Evolutionary conservation across 2,113 vertebrate genomes (phyloP), one percentile per base, ranked within the genome.

Genomic region (Pteruthius melanotis): DNA sequence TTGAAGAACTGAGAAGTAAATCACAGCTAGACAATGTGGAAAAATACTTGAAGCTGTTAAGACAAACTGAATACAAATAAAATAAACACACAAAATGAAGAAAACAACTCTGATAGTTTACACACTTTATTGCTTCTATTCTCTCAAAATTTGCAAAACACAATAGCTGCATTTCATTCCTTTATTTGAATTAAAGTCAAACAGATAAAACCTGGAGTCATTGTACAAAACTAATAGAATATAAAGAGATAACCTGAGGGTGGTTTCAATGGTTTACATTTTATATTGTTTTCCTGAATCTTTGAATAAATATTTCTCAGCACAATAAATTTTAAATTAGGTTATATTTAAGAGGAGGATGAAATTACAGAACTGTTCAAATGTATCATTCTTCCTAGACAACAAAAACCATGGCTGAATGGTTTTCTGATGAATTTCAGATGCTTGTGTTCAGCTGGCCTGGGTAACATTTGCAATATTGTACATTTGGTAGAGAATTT

Each of bases 281-380:
- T 26, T 64, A 20, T 89, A 85, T 68, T 56, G 20, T 95, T 90
- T 94, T 77, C 30, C 54, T 83, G 39, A 89, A 79, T 61, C 60
- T 82, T 87, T 87, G 65, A 93, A 83, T 93, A 95, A 92, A 71
- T 86, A 92, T 90, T 95, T 74, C 16, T 90, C 20, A 54, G 27
- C 56, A 88, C 24, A 90, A 87, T 86, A 91, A 53, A 69, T 92
- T 93, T 88, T 83, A 83, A 80, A 81, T 88, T 71, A 86, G 15
- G 13, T 54, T 94, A 61, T 65, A 91, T 83, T 70, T 52, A 91
- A 74, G 39, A 93, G 20, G 10, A 14, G 63, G 54, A 80, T 69
- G 54, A 85, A 83, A 74, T 94, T 93, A 86, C 59, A 90, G 68
- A 90, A 70, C 39, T 63, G 8, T 20, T 91, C 70, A 60, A 80